Base-by-base conservation (phyloP, 2,888 invertebrate species). In the Lottia gigantea region DNA sequence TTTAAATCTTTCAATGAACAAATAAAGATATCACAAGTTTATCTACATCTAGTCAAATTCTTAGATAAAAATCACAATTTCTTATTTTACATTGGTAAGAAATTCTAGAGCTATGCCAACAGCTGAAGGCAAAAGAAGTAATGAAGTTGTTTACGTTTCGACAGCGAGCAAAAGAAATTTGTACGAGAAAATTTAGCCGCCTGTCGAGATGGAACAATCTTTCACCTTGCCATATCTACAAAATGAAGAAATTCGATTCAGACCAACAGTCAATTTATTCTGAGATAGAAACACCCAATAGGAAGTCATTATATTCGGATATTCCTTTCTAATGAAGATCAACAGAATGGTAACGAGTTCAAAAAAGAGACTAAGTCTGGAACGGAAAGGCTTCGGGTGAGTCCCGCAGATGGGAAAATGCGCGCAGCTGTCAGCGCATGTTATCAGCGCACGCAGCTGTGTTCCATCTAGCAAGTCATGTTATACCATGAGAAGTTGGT, bases 371-470 rank as follows among this genome's bases (percentile, higher is more conserved):
- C 40, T 23, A 55, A 55, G 55, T 23, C 55, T 23, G 64, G 49
- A 64, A 64, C 65, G 69, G 69, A 69, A 69, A 65, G 65, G 55
- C 64, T 61, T 45, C 45, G 46, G 69, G 69, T 65, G 49, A 65
- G 69, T 25, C 40, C 45, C 65, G 69, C 69, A 65, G 49, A 69
- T 69, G 69, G 46, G 47, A 64, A 64, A 55, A 15, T 70, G 64
- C 68, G 68, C 70, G 74, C 76, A 76, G 76, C 76, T 76, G 76
- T 72, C 71, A 31, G 49, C 46, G 63, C 68, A 65, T 72, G 76
- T 76, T 76, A 76, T 74, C 72, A 68, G 46, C 66, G 68, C 15
- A 55, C 63, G 71, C 74, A 74, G 72, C 74, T 74, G 76, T 68
- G 66, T 45, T 66, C 73, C 64, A 73, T 75, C 26, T 62, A 47